Percentiles rank a stretch among this genome's conserved stretches.
Evolutionary conservation across 2,113 vertebrate species (phyloP).

Genomic region (Malurus elegans): DNA sequence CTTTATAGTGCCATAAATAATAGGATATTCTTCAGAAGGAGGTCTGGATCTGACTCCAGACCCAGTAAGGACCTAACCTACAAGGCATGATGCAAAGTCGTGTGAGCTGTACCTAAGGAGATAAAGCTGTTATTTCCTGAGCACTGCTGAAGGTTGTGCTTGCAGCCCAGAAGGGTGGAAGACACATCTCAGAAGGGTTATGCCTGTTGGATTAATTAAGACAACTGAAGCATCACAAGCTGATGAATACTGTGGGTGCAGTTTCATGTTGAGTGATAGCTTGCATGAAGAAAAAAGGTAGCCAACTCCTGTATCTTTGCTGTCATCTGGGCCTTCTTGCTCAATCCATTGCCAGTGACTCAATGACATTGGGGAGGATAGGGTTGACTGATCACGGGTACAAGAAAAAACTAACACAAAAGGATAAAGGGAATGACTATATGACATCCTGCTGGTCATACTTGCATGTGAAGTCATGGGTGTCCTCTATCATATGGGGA

Average conservation of each 20-base stretch:
- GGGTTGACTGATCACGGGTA: neutral
- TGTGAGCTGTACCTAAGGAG: neutral
- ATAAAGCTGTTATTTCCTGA: neutral
- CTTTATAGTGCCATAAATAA: neutral
- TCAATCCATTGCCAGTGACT: neutral
- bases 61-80: neutral
- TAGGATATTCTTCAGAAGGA: neutral
- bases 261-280: neutral
- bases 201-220: neutral
- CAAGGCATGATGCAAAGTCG: neutral
- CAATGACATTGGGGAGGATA: rapidly evolving
- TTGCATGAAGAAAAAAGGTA: neutral
- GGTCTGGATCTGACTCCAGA: neutral
- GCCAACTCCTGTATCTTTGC: neutral
- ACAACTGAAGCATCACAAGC: neutral
- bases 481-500: neutral
- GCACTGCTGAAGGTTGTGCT: neutral
- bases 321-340: neutral
- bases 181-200: neutral
- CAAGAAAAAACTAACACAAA: neutral
- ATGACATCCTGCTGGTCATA: neutral
- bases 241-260: neutral
- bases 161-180: neutral
- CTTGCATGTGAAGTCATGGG: neutral
- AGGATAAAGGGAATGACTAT: neutral